Evolutionary conservation across 1,140 invertebrate species (phyloP), one percentile per base, ranked within the genome.

Genomic region (Pteromalus puparum): DNA sequence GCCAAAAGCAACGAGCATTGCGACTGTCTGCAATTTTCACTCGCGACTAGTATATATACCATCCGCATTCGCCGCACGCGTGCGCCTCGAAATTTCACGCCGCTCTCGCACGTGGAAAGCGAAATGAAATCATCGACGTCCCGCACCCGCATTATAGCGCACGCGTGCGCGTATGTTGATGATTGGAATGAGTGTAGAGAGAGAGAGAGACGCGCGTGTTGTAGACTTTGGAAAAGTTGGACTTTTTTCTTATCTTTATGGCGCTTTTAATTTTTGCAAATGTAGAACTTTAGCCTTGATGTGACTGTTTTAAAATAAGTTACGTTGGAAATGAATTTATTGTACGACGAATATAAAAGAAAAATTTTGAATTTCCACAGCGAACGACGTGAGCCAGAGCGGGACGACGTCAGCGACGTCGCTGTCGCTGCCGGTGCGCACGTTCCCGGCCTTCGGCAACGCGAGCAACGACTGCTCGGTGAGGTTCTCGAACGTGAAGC

Each of bases 391-490:
- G n/a, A 15, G 18, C 21, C 21, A 28, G n/a, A 18, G 7, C 9
- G 67, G 38, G 18, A 72, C 68, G 42, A 73, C 65, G 78, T 73
- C 72, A 75, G 42, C 46, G 46, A 21, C 15, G 5, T 77, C 84
- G 34, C 75, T 87, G 26, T 88, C 90, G 73, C 80, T 93, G 65
- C 89, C 91, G 7, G 89, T 93, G 46, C 88, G 89, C 84, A 87
- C 89, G 75, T 93, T 93, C 88, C 89, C 91, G 72, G 91, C 92
- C 61, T 93, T 93, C 85, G 92, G 92, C 42, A 93, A 92, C 86
- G 90, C 91, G 75, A 92, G 91, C 82, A 92, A 92, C 87, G 92
- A 93, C 85, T 93, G 92, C 87, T 92, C 91, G 70, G 91, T 93
- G 34, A 87, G 92, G 85, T 93, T 93, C 87, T 90, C 90, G 7